Base-by-base conservation (phyloP, 2,888 invertebrate genomes). In the Pammene aurita region DNA sequence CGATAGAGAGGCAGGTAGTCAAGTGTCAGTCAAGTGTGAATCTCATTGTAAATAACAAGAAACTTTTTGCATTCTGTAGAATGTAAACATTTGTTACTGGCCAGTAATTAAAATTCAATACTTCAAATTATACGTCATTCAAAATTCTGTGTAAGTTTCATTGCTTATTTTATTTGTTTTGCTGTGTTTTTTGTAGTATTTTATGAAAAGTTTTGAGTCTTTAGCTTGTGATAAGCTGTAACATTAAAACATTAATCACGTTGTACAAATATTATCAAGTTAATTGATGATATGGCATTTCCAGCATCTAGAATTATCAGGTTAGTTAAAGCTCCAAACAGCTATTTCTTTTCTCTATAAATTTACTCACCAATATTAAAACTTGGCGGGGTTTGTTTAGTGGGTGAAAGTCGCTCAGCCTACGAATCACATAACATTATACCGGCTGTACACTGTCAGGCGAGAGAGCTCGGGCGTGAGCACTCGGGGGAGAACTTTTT, bases 291-390 rank as follows among this genome's bases (percentile, higher is more conserved):
- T 71, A 77, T 69, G 55, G 86, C 86, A 82, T 81, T 82, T 72
- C 76, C 80, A 60, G 77, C 77, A 60, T 81, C 85, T 14, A 84
- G 83, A 80, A 76, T 86, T 70, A 73, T 87, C 78, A 83, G 86
- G 86, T 80, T 73, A 70, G 80, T 76, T 66, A 26, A 50, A 46
- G 48, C 9, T 38, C 1, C 9, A 13, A 14, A 18, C 6, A 10
- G 42, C 1, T 18, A 58, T n/a, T 58, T 14, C 9, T 58, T 14
- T 44, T 57, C 0, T 44, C 7, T n/a, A 26, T 26, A 26, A 26
- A 26, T 26, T 26, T 34, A 5, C 35, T 42, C 0, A 42, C 34
- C 13, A 57, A 2, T 14, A 48, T 38, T 60, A 35, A 26, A 63
- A 62, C 18, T 50, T 55, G 18, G 66, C 69, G 57, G 26, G 26